Percentiles rank a stretch among this genome's conserved stretches.
These are phyloP conservation scores for Cenopis cana DNA, from an alignment of 2,888 invertebrate species.

Conservation along the genomic window DNA sequence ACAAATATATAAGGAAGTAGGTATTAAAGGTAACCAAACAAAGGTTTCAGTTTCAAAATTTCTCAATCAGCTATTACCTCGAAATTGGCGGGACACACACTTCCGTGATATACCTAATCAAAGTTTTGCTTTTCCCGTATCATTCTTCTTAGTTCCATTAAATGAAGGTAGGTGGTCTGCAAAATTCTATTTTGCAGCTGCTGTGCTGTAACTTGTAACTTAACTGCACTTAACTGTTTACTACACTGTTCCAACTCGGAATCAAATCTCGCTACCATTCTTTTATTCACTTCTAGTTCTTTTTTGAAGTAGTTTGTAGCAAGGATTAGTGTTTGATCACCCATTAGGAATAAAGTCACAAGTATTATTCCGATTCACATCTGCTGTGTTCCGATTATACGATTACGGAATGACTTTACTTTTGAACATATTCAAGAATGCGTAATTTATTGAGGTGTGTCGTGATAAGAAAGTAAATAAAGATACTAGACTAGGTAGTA, in stretches of 20 bases:
- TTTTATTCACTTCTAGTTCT: constrained; percentile 36
- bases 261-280: constrained; percentile 52
- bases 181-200: constrained; percentile 62
- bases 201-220: constrained; percentile 62
- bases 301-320: constrained; percentile 22
- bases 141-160: constrained; percentile 68
- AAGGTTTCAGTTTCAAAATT: neutral
- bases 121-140: constrained; percentile 46
- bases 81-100: neutral
- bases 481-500: neutral
- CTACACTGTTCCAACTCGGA: constrained; percentile 57
- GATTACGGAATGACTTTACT: constrained; percentile 1
- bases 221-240: constrained; percentile 57
- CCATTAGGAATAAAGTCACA: constrained; percentile 14
- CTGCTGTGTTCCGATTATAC: neutral
- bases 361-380: neutral
- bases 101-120: neutral
- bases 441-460: constrained; percentile 34
- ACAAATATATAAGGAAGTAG: neutral
- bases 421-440: constrained; percentile 18
- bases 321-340: constrained; percentile 4
- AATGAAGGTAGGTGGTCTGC: constrained; percentile 61
- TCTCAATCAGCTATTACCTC: neutral
- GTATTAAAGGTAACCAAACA: too few species aligned
- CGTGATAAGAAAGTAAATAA: constrained; percentile 33